phyloP scores from a whole-genome alignment of 2,888 invertebrate species.

The Auanema freiburgensis region DNA sequence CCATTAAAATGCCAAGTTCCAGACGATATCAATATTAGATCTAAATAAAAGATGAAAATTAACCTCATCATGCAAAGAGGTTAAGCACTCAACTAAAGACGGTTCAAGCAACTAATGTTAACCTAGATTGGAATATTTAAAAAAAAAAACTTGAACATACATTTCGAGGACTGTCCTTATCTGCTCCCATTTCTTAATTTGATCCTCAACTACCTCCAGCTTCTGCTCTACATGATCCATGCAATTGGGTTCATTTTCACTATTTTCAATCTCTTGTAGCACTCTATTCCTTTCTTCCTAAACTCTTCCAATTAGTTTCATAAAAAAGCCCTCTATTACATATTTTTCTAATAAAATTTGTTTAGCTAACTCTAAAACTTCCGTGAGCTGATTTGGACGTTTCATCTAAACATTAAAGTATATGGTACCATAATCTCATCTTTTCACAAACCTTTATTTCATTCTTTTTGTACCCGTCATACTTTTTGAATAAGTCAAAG shows the following conservation, averaged over 20 bases:
- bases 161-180: conserved; percentile 98
- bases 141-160: conserved; percentile 69
- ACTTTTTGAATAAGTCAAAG: conserved; percentile 96
- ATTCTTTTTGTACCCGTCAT: conserved; percentile 90
- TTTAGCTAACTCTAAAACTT: conserved; percentile 93
- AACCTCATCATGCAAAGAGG: too few relatives aligned
- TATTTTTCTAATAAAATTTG: conserved; percentile 70
- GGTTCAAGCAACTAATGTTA: too few relatives aligned
- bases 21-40: too few relatives aligned
- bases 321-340: conserved; percentile 20
- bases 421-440: neutral
- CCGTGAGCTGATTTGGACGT: conserved; percentile 92
- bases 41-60: too few relatives aligned
- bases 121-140: too few relatives aligned
- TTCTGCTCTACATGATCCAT: conserved; percentile 33
- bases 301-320: conserved; percentile 10
- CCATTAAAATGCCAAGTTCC: too few relatives aligned
- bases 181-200: conserved; percentile 81
- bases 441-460: conserved; percentile 77
- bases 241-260: conserved; percentile 18
- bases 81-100: too few relatives aligned
- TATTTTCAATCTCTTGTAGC: conserved; percentile 32
- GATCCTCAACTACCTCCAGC: conserved; percentile 74
- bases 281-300: conserved; percentile 36
- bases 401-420: conserved; percentile 71